phyloP scores from a whole-genome alignment of 2,113 vertebrate genomes.

The Martes martes region DNA sequence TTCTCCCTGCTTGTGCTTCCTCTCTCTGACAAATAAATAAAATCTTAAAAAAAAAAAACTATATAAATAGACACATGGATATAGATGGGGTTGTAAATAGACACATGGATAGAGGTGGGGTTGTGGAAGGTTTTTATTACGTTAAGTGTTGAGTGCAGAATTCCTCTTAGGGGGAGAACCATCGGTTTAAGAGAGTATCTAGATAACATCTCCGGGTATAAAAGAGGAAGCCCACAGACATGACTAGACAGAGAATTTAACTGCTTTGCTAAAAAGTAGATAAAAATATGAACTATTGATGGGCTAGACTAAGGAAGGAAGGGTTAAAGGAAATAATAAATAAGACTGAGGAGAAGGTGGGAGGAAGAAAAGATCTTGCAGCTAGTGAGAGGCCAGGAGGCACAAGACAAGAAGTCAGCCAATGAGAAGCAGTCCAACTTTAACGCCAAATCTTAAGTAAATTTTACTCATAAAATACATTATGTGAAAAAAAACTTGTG shows the following conservation, averaged over 20 bases:
- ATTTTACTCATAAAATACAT: neutral
- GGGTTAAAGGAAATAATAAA: neutral
- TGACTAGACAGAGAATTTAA: neutral
- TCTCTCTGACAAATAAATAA: too few relatives aligned
- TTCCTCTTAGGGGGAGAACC: neutral
- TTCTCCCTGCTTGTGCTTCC: too few relatives aligned
- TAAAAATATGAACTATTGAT: neutral
- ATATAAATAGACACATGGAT: neutral
- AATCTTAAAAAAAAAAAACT: too few relatives aligned
- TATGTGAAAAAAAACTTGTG: neutral
- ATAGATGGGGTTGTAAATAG: neutral
- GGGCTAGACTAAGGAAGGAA: neutral
- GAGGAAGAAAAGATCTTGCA: neutral
- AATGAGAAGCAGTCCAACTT: neutral
- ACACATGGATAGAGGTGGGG: neutral
- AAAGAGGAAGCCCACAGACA: neutral
- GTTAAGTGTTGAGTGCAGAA: neutral
- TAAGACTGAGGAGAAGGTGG: neutral
- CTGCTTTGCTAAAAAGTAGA: neutral
- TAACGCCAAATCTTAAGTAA: neutral
- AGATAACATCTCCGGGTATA: neutral
- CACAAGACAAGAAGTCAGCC: neutral
- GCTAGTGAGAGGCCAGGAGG: too few relatives aligned
- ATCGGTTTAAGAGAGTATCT: neutral
- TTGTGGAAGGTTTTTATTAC: neutral